Evolutionary conservation across 2,113 vertebrate genomes (phyloP), one percentile per base, ranked within the genome.

Genomic region (Ivindomyrus marchei): DNA sequence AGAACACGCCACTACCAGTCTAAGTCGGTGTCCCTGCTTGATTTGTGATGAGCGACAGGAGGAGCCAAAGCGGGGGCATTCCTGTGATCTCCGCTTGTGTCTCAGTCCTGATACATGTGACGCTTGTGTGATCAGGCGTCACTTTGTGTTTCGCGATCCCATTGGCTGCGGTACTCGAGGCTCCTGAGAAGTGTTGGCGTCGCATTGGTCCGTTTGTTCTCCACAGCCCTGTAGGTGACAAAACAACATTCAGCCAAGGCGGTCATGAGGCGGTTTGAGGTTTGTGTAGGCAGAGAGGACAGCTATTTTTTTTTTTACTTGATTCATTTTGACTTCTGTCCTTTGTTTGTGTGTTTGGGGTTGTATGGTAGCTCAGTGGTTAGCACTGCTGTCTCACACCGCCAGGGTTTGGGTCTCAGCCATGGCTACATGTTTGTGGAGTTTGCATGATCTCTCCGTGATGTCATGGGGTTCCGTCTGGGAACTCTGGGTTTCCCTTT

Each of bases 251-350:
- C 74, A 91, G 50, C 88, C 11, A n/a, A 36, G 66, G 46, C 87
- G 70, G 90, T 88, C 87, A 58, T 87, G 19, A 47, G 39, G 89
- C 53, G 39, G 88, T 85, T 90, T 91, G 91, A 88, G 89, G 91
- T 93, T 90, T 91, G 90, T 90, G 91, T 92, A 87, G 84, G 1
- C 91, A 93, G 91, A 91, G 91, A 94, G 91, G 92, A n/a, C 91
- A 94, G 93, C 66, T 89, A 85, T 50, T 92, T 94, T 94, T 93
- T 92, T 93, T 92, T 95, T 94, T 31, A 92, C 85, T 89, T 88
- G 90, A 94, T 94, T 94, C 93, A 93, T 95, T 95, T 93, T 92
- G 88, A 90, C 91, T 80, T 92, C 91, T 91, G 91, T 94, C 92
- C 92, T 92, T 92, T 92, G 91, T 91, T 91, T 88, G 90, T 91